Conservation (phyloP, 1,140 invertebrate genomes). For the Pseudomyrmex flavicornis region DNA sequence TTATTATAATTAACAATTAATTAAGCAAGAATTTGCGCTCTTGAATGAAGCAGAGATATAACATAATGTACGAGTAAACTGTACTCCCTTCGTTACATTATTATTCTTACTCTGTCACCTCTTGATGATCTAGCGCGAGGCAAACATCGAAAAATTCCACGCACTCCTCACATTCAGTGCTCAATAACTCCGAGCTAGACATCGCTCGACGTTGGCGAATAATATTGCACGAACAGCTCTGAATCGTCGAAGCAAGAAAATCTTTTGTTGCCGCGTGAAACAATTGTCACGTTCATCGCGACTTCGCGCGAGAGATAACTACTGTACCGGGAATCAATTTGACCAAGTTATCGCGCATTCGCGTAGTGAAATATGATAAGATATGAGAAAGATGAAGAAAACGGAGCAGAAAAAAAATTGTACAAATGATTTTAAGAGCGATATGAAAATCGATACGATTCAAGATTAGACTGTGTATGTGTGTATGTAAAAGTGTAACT, state of each 20-base stretch:
- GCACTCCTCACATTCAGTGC: slow-evolving; percentile 52
- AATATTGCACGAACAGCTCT: slow-evolving; percentile 48
- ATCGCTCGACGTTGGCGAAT: slow-evolving; percentile 54
- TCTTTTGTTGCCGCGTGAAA: slow-evolving; percentile 39
- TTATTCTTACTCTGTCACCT: slow-evolving; percentile 53
- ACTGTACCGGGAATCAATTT: slow-evolving; percentile 32
- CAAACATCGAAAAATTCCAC: slow-evolving; percentile 57
- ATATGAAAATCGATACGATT: slow-evolving; percentile 5
- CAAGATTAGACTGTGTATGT: slow-evolving; percentile 59
- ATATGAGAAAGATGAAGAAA: slow-evolving; percentile 42
- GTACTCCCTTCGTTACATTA: slow-evolving; percentile 59
- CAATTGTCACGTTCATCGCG: slow-evolving; percentile 54
- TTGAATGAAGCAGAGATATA: background rate
- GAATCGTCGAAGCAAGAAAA: slow-evolving; percentile 41
- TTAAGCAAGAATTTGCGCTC: no score
- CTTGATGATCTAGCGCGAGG: slow-evolving; percentile 47
- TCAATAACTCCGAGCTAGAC: slow-evolving; percentile 52
- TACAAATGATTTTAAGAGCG: no score
- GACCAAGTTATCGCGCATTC: slow-evolving; percentile 34
- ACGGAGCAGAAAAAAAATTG: background rate
- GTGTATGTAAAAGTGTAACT: no score
- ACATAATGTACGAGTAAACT: background rate
- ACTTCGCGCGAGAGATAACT: slow-evolving; percentile 23
- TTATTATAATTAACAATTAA: no score
- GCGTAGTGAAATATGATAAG: slow-evolving; percentile 58